These are phyloP conservation scores for Ethmia dodecea DNA, from an alignment of 2,888 invertebrate genomes.

Conservation along the genomic window DNA sequence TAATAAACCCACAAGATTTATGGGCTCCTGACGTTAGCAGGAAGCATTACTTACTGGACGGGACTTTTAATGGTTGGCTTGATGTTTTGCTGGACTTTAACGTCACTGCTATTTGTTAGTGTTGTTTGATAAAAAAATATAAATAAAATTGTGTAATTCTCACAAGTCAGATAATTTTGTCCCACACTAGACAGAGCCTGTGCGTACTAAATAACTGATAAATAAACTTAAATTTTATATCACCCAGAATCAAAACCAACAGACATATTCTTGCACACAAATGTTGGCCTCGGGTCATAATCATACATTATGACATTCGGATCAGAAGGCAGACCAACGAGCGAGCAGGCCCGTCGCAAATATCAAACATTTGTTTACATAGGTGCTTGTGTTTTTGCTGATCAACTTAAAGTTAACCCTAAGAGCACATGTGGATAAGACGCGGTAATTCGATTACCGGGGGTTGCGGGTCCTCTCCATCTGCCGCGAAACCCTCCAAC, in stretches of 20 bases:
- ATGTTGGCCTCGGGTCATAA: too few species aligned
- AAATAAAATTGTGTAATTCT: too few species aligned
- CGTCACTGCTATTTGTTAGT: too few species aligned
- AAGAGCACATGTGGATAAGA: conserved; percentile 25
- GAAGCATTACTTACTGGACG: conserved; percentile 36
- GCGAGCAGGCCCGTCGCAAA: neutral
- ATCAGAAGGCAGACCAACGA: neutral
- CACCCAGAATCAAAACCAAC: too few species aligned
- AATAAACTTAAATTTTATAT: too few species aligned
- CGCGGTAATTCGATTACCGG: conserved; percentile 41
- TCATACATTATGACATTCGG: too few species aligned
- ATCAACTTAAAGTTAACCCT: conserved; percentile 31
- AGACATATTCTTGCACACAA: too few species aligned
- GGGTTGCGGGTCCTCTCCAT: conserved; percentile 34
- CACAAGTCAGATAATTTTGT: too few species aligned
- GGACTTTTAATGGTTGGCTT: conserved; percentile 31
- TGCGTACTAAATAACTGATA: too few species aligned
- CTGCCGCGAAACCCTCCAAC: conserved; percentile 51
- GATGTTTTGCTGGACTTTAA: too few species aligned
- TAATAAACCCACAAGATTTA: conserved; percentile 47
- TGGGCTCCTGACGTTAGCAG: conserved; percentile 30
- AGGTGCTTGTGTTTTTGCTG: conserved; percentile 23
- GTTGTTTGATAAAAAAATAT: too few species aligned
- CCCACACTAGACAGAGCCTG: too few species aligned
- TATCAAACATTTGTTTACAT: neutral